Percentiles rank a stretch among this genome's conserved stretches.
Conservation (phyloP, 2,113 vertebrate species). For the Phocoena sinus region DNA sequence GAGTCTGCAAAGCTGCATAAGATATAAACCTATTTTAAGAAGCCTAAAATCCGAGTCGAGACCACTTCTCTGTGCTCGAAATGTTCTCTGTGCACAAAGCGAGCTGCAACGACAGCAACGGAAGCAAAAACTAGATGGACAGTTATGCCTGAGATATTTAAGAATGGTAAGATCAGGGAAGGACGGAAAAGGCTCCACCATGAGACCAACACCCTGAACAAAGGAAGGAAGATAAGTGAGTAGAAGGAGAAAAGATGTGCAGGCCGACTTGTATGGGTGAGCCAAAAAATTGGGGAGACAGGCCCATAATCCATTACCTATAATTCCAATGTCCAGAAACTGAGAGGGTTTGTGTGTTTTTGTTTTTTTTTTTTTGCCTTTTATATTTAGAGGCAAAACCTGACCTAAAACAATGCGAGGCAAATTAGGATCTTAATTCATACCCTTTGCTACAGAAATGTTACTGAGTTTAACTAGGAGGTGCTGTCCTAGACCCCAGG, state of each 20-base stretch:
- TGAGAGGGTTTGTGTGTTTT: not conserved
- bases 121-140: not conserved
- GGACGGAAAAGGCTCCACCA: not conserved
- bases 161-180: not conserved
- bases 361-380: not conserved
- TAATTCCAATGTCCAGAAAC: not conserved
- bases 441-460: not conserved
- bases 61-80: not conserved
- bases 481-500: not conserved
- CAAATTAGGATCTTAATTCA: not conserved
- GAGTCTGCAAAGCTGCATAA: not conserved
- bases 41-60: not conserved
- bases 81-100: not conserved
- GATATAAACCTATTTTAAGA: not conserved
- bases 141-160: not conserved
- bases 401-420: not conserved
- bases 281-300: not conserved
- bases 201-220: not conserved
- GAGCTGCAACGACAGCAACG: not conserved
- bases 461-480: slow-evolving; percentile 11
- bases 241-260: not conserved
- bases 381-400: not conserved
- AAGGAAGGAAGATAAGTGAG: not conserved
- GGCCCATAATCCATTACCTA: not conserved
- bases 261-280: not conserved